Percentiles rank a stretch among this genome's conserved stretches.
Evolutionary conservation across 2,888 invertebrate genomes (phyloP).

Genomic region (Acrobasis repandana): DNA sequence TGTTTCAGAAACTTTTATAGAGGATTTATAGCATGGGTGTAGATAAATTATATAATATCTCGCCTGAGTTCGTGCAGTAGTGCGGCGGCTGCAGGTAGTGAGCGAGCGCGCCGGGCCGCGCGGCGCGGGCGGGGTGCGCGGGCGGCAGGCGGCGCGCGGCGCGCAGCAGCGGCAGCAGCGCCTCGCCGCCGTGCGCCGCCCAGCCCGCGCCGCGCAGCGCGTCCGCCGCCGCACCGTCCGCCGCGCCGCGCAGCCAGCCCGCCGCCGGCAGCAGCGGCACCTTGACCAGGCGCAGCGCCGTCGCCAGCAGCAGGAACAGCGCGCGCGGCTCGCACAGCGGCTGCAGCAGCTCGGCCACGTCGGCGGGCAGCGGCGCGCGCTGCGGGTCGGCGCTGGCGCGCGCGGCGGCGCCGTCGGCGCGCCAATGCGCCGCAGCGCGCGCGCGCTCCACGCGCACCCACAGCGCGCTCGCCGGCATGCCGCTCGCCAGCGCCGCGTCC

Average conservation of each 20-base stretch:
- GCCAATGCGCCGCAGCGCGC: conserved; percentile 88
- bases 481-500: conserved; percentile 62
- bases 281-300: conserved; percentile 37
- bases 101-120: conserved; percentile 38
- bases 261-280: conserved; percentile 35
- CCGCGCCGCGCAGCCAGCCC: conserved; percentile 40
- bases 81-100: conserved; percentile 60
- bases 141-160: conserved; percentile 40
- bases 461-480: conserved; percentile 87
- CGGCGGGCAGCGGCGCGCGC: conserved; percentile 86
- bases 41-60: background rate
- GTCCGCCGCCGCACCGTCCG: conserved; percentile 36
- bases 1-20: no score
- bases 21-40: no score
- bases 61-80: conserved; percentile 55
- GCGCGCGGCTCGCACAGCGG: conserved; percentile 84
- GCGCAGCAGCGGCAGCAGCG: conserved; percentile 37
- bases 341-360: conserved; percentile 87
- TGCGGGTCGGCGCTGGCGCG: conserved; percentile 84
- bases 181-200: conserved; percentile 42
- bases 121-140: conserved; percentile 37
- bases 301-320: conserved; percentile 82
- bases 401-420: conserved; percentile 84
- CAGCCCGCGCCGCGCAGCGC: conserved; percentile 31
- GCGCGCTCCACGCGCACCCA: conserved; percentile 90